Evolutionary conservation across 2,888 invertebrate genomes (phyloP).

Genomic region (Pterobdella sp.): DNA sequence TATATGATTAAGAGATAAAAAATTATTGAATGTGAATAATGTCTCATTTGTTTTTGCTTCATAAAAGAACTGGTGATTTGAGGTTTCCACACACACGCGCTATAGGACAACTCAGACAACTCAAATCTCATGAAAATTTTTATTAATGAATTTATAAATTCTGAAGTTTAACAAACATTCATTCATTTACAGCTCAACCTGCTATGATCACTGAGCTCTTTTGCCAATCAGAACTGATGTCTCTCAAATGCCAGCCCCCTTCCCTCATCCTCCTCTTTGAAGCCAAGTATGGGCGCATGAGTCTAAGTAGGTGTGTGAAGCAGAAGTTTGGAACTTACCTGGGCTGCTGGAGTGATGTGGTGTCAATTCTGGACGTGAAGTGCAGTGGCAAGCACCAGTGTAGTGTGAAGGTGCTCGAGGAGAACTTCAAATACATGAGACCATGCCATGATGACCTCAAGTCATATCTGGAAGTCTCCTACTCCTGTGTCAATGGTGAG

Average conservation of each 20-base stretch:
- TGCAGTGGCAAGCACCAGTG: not conserved
- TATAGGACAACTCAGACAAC: too few species aligned
- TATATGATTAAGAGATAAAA: too few species aligned
- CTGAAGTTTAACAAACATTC: too few species aligned
- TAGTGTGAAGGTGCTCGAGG: slow-evolving; percentile 9
- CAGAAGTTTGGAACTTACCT: slow-evolving; percentile 4
- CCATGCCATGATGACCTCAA: slow-evolving; percentile 17
- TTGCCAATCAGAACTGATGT: not conserved
- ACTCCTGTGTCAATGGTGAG: slow-evolving; percentile 2
- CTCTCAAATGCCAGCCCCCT: not conserved
- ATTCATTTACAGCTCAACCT: not conserved
- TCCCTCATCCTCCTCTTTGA: not conserved
- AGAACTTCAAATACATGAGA: slow-evolving; percentile 7
- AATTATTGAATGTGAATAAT: too few species aligned
- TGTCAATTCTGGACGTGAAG: not conserved
- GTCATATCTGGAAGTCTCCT: slow-evolving; percentile 9
- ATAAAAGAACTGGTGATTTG: too few species aligned
- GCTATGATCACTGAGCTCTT: not conserved
- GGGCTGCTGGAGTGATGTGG: slow-evolving; percentile 5
- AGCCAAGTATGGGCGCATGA: slow-evolving; percentile 4
- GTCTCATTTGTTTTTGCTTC: too few species aligned
- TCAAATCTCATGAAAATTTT: too few species aligned
- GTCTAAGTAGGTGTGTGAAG: not conserved
- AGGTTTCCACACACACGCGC: too few species aligned
- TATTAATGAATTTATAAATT: too few species aligned